Evolutionary conservation across 2,888 invertebrate genomes (phyloP).

Genomic region (Drosophila macrospina): DNA sequence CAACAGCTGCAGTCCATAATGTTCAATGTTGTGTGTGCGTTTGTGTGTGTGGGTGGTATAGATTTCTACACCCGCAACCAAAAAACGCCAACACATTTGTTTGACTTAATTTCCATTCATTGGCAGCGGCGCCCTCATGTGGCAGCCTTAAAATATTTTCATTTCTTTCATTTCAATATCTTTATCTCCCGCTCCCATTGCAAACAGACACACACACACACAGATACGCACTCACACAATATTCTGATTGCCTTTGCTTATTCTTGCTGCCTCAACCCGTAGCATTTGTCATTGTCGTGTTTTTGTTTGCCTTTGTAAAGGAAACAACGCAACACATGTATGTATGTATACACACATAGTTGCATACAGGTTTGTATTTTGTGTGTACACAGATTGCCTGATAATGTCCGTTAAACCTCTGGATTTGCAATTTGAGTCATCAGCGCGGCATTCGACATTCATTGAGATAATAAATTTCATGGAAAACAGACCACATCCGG

Average conservation of each 20-base stretch:
- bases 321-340: conserved; percentile 64
- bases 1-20: conserved; percentile 64
- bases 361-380: conserved; percentile 36
- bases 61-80: conserved; percentile 49
- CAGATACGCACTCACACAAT: conserved; percentile 32
- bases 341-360: conserved; percentile 13
- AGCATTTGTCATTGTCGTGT: conserved; percentile 60
- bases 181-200: conserved; percentile 48
- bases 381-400: conserved; percentile 57
- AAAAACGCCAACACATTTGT: conserved; percentile 59
- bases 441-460: conserved; percentile 56
- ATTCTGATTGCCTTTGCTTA: conserved; percentile 55
- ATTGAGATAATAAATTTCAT: conserved; percentile 64
- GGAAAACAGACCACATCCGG: conserved; percentile 58
- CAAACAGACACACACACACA: conserved; percentile 34
- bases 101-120: conserved; percentile 49
- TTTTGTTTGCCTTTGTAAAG: conserved; percentile 64
- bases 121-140: conserved; percentile 52
- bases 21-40: conserved; percentile 22
- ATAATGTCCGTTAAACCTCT: conserved; percentile 51
- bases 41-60: conserved; percentile 47
- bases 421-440: conserved; percentile 72
- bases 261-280: conserved; percentile 59
- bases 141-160: conserved; percentile 53
- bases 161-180: conserved; percentile 50